A percentile compares a stretch with the other conserved stretches of the same genome.
Evolutionary conservation across 1,140 invertebrate genomes (phyloP).

Genomic region (Microplitis demolitor): DNA sequence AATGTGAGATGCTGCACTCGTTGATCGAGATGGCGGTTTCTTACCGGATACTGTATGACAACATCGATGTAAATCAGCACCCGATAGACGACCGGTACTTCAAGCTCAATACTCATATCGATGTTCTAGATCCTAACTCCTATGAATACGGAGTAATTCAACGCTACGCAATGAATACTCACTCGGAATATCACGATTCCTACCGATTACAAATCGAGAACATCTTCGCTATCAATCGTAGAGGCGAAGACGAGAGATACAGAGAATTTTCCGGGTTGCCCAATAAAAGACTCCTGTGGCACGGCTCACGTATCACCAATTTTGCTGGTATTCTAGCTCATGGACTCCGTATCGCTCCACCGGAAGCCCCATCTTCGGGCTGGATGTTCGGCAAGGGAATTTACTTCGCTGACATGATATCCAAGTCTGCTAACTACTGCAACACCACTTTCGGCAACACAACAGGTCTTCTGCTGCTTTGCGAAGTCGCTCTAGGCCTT

Average conservation of each 20-base stretch:
- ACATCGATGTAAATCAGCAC: slow-evolving; percentile 63
- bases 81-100: slow-evolving; percentile 87
- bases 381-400: slow-evolving; percentile 98
- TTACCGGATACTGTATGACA: slow-evolving; percentile 80
- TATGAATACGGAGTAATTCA: slow-evolving; percentile 79
- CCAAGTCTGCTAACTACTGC: slow-evolving; percentile 98
- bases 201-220: slow-evolving; percentile 79
- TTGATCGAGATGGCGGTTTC: slow-evolving; percentile 94
- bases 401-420: slow-evolving; percentile 99
- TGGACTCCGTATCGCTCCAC: slow-evolving; percentile 94
- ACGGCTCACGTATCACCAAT: slow-evolving; percentile 93
- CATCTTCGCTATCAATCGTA: slow-evolving; percentile 77
- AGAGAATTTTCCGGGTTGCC: slow-evolving; percentile 82
- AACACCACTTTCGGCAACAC: slow-evolving; percentile 73
- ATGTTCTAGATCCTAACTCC: slow-evolving; percentile 69
- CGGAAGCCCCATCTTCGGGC: slow-evolving; percentile 90
- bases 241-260: slow-evolving; percentile 81
- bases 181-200: slow-evolving; percentile 79
- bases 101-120: slow-evolving; percentile 85
- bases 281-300: slow-evolving; percentile 93
- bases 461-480: slow-evolving; percentile 85
- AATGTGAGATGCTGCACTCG: slow-evolving; percentile 90
- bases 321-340: slow-evolving; percentile 96
- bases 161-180: slow-evolving; percentile 85
- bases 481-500: slow-evolving; percentile 95